Evolutionary conservation across 2,888 invertebrate species (phyloP).

Genomic region (Drosophila anomalipes): DNA sequence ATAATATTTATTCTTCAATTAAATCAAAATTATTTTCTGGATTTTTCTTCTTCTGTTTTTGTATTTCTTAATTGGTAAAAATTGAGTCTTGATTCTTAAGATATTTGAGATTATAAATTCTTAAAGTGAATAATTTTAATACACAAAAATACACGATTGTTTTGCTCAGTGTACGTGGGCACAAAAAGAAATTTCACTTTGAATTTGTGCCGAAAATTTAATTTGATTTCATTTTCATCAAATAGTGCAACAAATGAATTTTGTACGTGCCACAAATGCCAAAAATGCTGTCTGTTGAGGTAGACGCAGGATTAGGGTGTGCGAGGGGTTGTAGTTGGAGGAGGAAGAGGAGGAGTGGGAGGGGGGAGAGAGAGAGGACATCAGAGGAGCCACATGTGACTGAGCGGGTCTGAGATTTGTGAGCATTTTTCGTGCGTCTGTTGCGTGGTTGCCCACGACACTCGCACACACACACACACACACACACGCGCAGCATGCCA

Average conservation of each 20-base stretch:
- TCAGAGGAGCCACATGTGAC: constrained; percentile 54
- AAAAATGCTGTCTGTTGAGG: constrained; percentile 23
- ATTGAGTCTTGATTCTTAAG: not conserved
- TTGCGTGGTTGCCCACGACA: constrained; percentile 66
- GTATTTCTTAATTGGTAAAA: accelerated
- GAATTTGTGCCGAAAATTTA: constrained; percentile 76
- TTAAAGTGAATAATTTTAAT: not conserved
- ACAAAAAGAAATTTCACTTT: constrained; percentile 57
- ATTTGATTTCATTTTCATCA: constrained; percentile 80
- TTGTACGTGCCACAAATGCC: constrained; percentile 77
- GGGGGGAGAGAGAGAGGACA: not conserved
- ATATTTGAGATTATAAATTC: too few relatives aligned
- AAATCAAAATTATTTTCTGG: not conserved
- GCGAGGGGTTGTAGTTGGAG: not conserved
- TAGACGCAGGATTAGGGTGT: not conserved
- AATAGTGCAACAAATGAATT: constrained; percentile 80
- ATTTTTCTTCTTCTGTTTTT: not conserved
- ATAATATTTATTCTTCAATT: not conserved
- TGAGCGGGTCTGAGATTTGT: constrained; percentile 66
- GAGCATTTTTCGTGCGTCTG: constrained; percentile 62
- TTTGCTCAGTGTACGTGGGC: not conserved
- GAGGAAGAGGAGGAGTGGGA: not conserved
- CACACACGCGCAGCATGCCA: constrained; percentile 14
- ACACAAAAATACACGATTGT: constrained; percentile 1
- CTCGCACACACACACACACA: constrained; percentile 5